A percentile compares a stretch with the other conserved stretches of the same genome.
Evolutionary conservation across 2,113 vertebrate genomes (phyloP).

Genomic region (Tylochromis polylepis): DNA sequence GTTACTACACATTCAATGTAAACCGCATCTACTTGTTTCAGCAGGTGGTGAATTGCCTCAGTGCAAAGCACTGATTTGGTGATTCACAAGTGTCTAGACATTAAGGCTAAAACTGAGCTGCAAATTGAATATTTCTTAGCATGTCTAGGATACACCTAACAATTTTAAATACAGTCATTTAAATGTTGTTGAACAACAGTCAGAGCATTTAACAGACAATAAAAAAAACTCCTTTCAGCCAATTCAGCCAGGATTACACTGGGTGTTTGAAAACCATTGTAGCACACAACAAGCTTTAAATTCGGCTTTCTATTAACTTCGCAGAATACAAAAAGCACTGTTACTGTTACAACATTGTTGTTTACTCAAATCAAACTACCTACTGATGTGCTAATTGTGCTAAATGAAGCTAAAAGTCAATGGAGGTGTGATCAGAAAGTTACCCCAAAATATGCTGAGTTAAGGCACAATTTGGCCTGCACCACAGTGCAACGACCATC

Average conservation of each 20-base stretch:
- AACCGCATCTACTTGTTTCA: neutral
- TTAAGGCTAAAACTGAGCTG: neutral
- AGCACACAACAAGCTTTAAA: neutral
- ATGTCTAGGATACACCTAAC: neutral
- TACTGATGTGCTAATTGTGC: neutral
- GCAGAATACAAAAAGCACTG: neutral
- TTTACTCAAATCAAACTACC: neutral
- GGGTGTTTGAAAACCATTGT: neutral
- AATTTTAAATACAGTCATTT: neutral
- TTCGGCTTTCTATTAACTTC: neutral
- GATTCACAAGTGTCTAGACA: neutral
- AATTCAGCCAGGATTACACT: neutral
- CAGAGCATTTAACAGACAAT: neutral
- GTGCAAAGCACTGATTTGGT: neutral
- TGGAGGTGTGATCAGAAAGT: neutral
- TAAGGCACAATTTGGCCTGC: too few relatives aligned
- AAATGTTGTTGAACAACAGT: neutral
- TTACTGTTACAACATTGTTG: neutral
- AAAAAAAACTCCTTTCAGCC: neutral
- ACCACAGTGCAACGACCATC: neutral
- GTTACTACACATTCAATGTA: neutral
- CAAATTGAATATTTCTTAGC: neutral
- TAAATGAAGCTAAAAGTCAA: neutral
- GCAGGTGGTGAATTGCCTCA: neutral
- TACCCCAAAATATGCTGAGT: neutral